These are phyloP conservation scores for Crotalus tigris DNA, from an alignment of 2,113 vertebrate genomes.

Conservation along the genomic window DNA sequence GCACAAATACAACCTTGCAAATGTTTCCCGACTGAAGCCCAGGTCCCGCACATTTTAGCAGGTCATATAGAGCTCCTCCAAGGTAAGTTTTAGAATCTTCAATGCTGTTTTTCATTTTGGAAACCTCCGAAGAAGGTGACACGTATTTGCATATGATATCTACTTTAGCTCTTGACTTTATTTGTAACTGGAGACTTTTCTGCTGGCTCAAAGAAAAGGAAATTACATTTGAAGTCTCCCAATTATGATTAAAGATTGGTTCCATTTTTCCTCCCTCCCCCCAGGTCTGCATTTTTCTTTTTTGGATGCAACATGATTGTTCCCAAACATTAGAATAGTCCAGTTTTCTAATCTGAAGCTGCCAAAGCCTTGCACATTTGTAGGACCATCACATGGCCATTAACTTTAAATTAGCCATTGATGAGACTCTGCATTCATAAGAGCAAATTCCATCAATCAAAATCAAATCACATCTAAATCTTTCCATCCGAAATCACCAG, in stretches of 20 bases:
- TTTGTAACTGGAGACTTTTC: background rate
- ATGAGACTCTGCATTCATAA: slow-evolving; percentile 23
- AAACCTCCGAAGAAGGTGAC: background rate
- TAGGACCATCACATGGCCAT: background rate
- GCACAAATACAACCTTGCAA: background rate
- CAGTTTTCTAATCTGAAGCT: background rate
- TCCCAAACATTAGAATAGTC: background rate
- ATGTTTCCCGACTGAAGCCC: background rate
- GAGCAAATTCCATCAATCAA: slow-evolving; percentile 54
- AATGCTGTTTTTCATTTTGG: background rate
- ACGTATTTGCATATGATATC: background rate
- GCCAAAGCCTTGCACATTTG: background rate
- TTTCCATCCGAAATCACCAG: slow-evolving; percentile 43
- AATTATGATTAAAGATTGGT: background rate
- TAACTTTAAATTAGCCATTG: slow-evolving; percentile 5
- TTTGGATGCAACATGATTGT: background rate
- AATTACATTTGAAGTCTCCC: background rate
- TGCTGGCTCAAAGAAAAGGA: background rate
- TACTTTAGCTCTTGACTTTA: background rate
- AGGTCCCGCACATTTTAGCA: background rate
- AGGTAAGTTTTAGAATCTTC: background rate
- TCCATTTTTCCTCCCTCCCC: background rate
- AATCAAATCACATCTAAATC: slow-evolving; percentile 35
- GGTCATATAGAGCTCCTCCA: background rate
- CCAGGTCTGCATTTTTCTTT: background rate